These are phyloP conservation scores for Martes martes DNA, from an alignment of 2,113 vertebrate genomes.

Conservation along the genomic window DNA sequence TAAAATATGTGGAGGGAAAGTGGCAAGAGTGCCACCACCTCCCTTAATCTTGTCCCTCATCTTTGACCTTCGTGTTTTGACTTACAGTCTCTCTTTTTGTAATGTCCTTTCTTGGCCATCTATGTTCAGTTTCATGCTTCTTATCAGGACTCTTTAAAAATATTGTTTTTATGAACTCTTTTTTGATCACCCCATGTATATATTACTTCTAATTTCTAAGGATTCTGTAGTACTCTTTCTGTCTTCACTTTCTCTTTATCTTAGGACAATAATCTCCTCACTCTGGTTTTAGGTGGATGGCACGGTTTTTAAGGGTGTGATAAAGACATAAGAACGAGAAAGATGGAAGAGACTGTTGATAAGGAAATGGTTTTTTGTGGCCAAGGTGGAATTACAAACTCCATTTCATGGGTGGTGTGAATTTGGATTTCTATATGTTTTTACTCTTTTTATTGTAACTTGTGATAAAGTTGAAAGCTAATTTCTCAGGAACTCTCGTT, in stretches of 20 bases:
- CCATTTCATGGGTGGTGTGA: background rate
- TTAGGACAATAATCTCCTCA: background rate
- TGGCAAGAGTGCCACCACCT: background rate
- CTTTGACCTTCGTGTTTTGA: background rate
- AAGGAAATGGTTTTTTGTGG: background rate
- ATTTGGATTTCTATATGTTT: background rate
- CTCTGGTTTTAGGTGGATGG: background rate
- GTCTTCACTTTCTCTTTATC: background rate
- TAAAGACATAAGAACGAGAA: background rate
- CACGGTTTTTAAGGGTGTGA: background rate
- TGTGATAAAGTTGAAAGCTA: background rate
- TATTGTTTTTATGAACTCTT: background rate
- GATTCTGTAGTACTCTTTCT: background rate
- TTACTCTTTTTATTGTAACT: background rate
- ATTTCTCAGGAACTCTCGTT: background rate
- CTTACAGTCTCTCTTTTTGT: background rate
- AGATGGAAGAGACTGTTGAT: background rate
- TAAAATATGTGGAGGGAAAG: fast-evolving
- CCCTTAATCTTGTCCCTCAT: background rate
- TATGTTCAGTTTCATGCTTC: background rate
- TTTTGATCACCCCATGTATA: background rate
- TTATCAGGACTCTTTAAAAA: background rate
- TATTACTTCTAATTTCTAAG: background rate
- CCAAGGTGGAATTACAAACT: background rate
- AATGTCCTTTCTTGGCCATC: background rate